Evolutionary conservation across 2,113 vertebrate species (phyloP).

Genomic region (Cacatua alba): DNA sequence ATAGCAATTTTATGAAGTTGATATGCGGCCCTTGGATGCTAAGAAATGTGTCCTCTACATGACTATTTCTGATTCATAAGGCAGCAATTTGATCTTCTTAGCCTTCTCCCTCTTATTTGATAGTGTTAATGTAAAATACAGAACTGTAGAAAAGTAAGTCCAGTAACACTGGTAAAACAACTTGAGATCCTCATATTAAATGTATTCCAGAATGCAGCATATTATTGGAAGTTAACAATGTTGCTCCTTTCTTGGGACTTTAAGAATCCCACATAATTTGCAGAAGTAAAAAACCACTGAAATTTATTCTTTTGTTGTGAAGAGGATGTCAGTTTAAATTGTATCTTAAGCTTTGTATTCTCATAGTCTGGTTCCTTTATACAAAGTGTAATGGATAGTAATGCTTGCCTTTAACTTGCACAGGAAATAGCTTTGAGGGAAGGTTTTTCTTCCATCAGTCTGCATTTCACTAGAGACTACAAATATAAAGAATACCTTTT

Average conservation of each 20-base stretch:
- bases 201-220: not conserved
- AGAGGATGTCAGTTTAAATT: not conserved
- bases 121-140: not conserved
- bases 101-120: not conserved
- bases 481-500: constrained; percentile 40
- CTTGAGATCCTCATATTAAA: not conserved
- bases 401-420: not conserved
- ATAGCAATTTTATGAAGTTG: not conserved
- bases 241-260: not conserved
- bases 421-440: constrained; percentile 29
- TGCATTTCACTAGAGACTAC: constrained; percentile 16
- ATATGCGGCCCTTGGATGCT: not conserved
- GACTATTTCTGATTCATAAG: not conserved
- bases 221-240: not conserved
- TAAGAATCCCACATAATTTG: not conserved
- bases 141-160: not conserved
- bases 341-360: not conserved
- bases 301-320: not conserved
- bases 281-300: not conserved
- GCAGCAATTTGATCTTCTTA: not conserved
- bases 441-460: constrained; percentile 6
- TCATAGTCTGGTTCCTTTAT: not conserved
- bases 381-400: not conserved
- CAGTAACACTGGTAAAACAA: not conserved
- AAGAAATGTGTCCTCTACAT: not conserved